Evolutionary conservation across 2,797 vertebrate genomes (phyloP).

Genomic region (Manis pentadactyla): DNA sequence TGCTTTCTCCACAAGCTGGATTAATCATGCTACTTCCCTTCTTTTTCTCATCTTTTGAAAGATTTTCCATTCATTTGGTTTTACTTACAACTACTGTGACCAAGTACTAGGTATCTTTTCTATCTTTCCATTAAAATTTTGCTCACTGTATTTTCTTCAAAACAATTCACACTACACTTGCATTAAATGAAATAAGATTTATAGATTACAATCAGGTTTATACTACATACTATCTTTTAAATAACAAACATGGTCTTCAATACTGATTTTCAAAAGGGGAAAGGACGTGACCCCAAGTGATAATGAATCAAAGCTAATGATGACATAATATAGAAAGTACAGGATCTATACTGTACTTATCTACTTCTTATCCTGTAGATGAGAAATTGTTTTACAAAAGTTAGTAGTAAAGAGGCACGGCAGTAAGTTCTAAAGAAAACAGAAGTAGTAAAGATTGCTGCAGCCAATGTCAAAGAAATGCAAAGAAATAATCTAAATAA

Average conservation of each 20-base stretch:
- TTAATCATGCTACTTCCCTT: neutral
- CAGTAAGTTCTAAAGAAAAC: neutral
- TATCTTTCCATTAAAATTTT: neutral
- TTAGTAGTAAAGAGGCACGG: neutral
- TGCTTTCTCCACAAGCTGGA: neutral
- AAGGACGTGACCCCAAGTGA: neutral
- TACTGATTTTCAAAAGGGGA: neutral
- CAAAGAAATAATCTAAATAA: slow-evolving; percentile 35
- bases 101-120: neutral
- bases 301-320: neutral
- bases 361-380: neutral
- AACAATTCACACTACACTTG: neutral
- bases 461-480: neutral
- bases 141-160: neutral
- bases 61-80: neutral
- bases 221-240: neutral
- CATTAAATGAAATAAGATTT: neutral
- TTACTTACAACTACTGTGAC: neutral
- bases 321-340: neutral
- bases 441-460: neutral
- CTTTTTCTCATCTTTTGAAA: neutral
- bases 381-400: neutral
- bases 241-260: slow-evolving; percentile 5
- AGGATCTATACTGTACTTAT: neutral
- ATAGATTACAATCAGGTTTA: neutral